Evolutionary conservation across 2,113 vertebrate genomes (phyloP).

Genomic region (Nerophis lumbriciformis): DNA sequence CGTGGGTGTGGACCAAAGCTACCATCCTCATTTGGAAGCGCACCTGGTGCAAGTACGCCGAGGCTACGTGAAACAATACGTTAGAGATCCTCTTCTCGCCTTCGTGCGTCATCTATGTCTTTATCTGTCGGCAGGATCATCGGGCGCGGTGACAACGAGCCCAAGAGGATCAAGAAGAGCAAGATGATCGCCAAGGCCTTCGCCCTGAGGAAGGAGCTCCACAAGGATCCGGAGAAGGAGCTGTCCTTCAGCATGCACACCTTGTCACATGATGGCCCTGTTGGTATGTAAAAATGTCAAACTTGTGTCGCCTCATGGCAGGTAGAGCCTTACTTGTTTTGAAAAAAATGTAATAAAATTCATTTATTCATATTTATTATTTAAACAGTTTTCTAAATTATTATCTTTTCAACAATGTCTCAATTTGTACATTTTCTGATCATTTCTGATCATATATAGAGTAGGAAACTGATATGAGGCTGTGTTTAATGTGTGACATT

Average conservation of each 20-base stretch:
- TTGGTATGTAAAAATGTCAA: conserved; percentile 74
- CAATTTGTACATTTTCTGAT: no score
- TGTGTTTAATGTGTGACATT: no score
- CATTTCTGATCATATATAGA: no score
- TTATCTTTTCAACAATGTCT: no score
- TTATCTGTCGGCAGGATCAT: conserved; percentile 74
- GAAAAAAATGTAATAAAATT: no score
- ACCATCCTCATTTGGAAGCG: conserved; percentile 97
- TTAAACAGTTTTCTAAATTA: no score
- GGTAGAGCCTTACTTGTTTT: no score
- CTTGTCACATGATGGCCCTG: conserved; percentile 89
- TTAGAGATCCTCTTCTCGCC: background rate
- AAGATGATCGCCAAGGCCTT: conserved; percentile 99
- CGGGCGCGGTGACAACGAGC: conserved; percentile 88
- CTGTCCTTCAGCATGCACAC: conserved; percentile 97
- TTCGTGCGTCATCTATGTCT: rapidly evolving
- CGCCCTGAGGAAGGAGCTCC: conserved; percentile 89
- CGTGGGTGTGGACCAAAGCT: conserved; percentile 99
- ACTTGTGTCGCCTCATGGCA: no score
- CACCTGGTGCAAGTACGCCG: conserved; percentile 89
- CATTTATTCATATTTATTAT: no score
- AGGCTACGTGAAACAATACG: background rate
- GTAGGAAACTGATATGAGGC: no score
- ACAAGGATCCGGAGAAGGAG: conserved; percentile 87
- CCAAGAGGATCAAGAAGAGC: conserved; percentile 97